Conservation (phyloP, 1,140 invertebrate genomes). For the Ostrea denselamellosa region DNA sequence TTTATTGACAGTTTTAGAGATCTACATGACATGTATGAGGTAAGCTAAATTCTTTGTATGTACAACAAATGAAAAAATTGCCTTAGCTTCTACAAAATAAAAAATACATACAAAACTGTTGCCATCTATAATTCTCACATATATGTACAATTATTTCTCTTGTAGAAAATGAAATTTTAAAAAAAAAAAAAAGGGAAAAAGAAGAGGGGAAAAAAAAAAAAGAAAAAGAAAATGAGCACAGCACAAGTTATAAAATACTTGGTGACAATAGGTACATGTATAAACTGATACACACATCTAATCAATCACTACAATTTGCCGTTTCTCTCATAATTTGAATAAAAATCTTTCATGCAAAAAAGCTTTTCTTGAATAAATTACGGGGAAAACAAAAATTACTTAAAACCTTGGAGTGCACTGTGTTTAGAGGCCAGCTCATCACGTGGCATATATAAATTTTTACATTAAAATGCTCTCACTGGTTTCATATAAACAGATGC, state of each 20-base stretch:
- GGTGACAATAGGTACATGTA: slow-evolving; percentile 34
- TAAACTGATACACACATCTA: slow-evolving; percentile 7
- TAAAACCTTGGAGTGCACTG: slow-evolving; percentile 65
- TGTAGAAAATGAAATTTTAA: slow-evolving; percentile 42
- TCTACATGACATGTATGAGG: slow-evolving; percentile 48
- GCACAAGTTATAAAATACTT: slow-evolving; percentile 48
- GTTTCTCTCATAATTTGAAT: slow-evolving; percentile 19
- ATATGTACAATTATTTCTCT: slow-evolving; percentile 49
- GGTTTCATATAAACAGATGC: background rate
- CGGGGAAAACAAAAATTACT: slow-evolving; percentile 13
- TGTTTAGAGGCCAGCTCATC: slow-evolving; percentile 56
- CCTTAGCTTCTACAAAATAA: slow-evolving; percentile 46
- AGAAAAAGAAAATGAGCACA: slow-evolving; percentile 45
- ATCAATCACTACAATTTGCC: slow-evolving; percentile 26
- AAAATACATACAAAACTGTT: slow-evolving; percentile 48
- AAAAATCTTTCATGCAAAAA: slow-evolving; percentile 48
- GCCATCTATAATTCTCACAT: slow-evolving; percentile 44
- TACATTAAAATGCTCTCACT: background rate
- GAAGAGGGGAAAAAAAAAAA: no score
- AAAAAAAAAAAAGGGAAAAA: slow-evolving; percentile 9
- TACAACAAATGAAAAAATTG: slow-evolving; percentile 39
- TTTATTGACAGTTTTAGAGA: slow-evolving; percentile 50
- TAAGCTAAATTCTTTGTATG: slow-evolving; percentile 38
- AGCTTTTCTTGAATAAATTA: slow-evolving; percentile 24
- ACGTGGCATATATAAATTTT: background rate